Percentiles rank a stretch among this genome's conserved stretches.
These are phyloP conservation scores for Psittacara wagleri DNA, from an alignment of 2,113 vertebrate species.

Conservation along the genomic window DNA sequence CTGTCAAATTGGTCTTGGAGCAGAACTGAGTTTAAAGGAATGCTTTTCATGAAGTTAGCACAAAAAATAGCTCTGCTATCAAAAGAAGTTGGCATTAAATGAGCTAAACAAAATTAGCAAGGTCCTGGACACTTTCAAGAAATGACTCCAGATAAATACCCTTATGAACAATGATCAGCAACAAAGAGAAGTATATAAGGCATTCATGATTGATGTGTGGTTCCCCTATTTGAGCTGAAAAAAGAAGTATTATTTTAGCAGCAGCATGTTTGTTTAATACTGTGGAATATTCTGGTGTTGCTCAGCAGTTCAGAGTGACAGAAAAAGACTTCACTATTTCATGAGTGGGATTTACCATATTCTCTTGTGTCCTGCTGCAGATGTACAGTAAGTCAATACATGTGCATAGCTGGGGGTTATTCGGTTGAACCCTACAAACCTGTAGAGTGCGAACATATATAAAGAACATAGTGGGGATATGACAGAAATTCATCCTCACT, in stretches of 20 bases:
- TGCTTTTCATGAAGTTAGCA: background rate
- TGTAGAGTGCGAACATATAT: background rate
- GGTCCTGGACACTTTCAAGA: background rate
- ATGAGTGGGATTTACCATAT: background rate
- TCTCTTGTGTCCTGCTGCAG: background rate
- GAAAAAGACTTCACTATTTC: background rate
- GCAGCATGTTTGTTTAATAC: background rate
- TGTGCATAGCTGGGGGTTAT: background rate
- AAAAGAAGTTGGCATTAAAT: background rate
- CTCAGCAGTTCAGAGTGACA: background rate
- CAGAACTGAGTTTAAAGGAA: background rate
- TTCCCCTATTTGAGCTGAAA: accelerated
- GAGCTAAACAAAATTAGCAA: background rate
- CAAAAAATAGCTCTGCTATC: background rate
- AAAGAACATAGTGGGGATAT: background rate
- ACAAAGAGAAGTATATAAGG: background rate
- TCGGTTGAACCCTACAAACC: background rate
- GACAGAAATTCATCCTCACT: background rate
- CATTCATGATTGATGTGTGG: background rate
- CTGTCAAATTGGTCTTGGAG: background rate
- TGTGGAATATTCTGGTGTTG: background rate
- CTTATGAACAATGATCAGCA: background rate
- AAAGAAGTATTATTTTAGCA: background rate
- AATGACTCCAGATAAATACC: background rate
- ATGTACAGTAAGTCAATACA: background rate